Conservation (phyloP, 2,888 invertebrate genomes). For the Sarcophaga rosellei region DNA sequence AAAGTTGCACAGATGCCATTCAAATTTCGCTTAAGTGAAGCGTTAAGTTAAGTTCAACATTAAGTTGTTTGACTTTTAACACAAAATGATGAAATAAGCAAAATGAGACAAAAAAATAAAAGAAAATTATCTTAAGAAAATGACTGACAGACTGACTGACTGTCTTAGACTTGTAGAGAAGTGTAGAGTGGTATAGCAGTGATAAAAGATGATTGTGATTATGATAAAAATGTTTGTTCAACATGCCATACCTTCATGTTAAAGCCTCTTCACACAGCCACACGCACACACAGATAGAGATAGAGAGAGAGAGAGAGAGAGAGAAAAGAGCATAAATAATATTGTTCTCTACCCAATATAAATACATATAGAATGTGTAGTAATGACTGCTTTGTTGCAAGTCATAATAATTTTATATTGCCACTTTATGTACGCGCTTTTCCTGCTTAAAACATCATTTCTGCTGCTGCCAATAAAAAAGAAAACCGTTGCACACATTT, state of each 20-base stretch:
- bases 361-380: neutral
- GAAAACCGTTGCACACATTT: neutral
- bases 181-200: neutral
- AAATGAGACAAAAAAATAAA: neutral
- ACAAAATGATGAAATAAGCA: slow-evolving; percentile 23
- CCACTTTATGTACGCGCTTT: slow-evolving; percentile 16
- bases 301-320: no score
- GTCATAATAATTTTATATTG: slow-evolving; percentile 42
- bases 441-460: neutral
- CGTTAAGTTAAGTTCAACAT: slow-evolving; percentile 41
- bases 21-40: slow-evolving; percentile 33
- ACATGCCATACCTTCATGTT: neutral
- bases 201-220: slow-evolving; percentile 22
- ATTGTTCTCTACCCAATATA: neutral
- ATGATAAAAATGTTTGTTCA: slow-evolving; percentile 14
- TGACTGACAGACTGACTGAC: neutral
- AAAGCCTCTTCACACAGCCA: neutral
- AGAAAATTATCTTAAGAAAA: slow-evolving; percentile 18
- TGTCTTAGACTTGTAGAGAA: neutral
- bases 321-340: slow-evolving; percentile 10
- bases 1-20: neutral
- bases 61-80: slow-evolving; percentile 39
- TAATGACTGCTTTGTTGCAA: slow-evolving; percentile 52
- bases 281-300: no score
- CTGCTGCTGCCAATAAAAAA: slow-evolving; percentile 8